phyloP scores from a whole-genome alignment of 2,797 vertebrate species.

The Crotalus adamanteus region DNA sequence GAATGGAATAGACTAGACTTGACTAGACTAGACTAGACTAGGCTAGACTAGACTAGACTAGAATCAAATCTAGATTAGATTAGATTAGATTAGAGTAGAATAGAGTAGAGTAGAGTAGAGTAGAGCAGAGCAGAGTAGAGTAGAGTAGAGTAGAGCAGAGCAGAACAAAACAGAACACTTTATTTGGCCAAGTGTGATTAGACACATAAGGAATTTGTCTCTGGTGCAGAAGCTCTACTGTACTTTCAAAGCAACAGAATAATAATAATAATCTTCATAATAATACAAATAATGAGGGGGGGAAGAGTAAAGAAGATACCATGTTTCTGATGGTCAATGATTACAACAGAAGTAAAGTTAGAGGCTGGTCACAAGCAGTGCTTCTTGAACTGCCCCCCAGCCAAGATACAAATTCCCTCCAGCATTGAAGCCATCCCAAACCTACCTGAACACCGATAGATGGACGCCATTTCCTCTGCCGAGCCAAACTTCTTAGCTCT shows the following conservation, averaged over 20 bases:
- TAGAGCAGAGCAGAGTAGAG: rapidly evolving
- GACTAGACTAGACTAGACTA: neutral
- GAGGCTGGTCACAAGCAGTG: neutral
- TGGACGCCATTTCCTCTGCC: slow-evolving; percentile 89
- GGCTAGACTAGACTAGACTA: too few species aligned
- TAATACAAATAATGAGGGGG: neutral
- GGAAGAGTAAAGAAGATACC: neutral
- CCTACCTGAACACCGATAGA: slow-evolving; percentile 96
- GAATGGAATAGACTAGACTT: neutral
- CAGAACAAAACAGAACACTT: neutral
- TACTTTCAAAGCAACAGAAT: neutral
- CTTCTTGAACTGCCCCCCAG: neutral
- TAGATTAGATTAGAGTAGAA: too few species aligned
- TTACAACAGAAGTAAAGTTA: neutral
- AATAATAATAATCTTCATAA: neutral
- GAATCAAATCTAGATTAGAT: too few species aligned
- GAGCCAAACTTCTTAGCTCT: slow-evolving; percentile 81
- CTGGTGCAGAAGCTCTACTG: neutral
- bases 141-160: rapidly evolving
- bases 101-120: too few species aligned
- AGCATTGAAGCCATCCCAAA: rapidly evolving
- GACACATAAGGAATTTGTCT: neutral
- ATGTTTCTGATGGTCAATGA: neutral
- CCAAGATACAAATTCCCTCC: neutral
- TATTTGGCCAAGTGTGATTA: neutral